Conservation (phyloP, 2,888 invertebrate species). For the Drosophila parthenogenetica region DNA sequence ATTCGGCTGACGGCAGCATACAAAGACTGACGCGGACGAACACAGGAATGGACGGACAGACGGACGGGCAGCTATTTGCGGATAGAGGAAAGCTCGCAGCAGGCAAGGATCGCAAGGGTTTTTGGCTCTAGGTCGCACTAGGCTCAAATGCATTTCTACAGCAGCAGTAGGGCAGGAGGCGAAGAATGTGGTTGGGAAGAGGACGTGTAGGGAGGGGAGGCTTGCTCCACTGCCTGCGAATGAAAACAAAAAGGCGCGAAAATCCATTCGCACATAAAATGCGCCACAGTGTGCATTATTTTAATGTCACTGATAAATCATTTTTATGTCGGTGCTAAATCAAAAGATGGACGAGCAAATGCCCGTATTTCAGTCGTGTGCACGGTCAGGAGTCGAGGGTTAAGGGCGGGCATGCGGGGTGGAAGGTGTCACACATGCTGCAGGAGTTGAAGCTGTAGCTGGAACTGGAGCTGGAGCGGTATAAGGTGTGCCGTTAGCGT, state of each 20-base stretch:
- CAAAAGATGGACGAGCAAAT: constrained; percentile 83
- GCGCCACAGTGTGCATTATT: constrained; percentile 85
- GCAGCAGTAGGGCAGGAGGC: constrained; percentile 1
- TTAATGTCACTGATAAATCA: constrained; percentile 85
- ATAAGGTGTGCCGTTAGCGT: constrained; percentile 43
- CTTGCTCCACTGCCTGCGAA: constrained; percentile 17
- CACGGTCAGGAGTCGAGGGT: not conserved
- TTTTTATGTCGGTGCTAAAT: constrained; percentile 85
- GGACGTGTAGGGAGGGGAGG: not conserved
- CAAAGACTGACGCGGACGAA: constrained; percentile 70
- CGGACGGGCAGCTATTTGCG: constrained; percentile 47
- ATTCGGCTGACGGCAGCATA: constrained; percentile 77
- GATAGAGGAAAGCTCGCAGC: constrained; percentile 7
- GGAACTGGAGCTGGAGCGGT: constrained; percentile 16
- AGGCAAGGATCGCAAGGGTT: constrained; percentile 1
- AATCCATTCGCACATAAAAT: constrained; percentile 85
- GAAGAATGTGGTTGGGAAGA: not conserved
- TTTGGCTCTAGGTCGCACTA: constrained; percentile 30
- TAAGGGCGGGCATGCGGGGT: not conserved
- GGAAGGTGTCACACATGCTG: constrained; percentile 54
- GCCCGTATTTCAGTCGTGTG: constrained; percentile 75
- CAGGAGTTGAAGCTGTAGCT: constrained; percentile 6
- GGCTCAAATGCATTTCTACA: constrained; percentile 57
- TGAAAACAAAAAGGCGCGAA: constrained; percentile 82
- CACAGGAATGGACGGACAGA: not conserved